phyloP scores from a whole-genome alignment of 1,140 invertebrate species.

The Polyergus mexicanus region DNA sequence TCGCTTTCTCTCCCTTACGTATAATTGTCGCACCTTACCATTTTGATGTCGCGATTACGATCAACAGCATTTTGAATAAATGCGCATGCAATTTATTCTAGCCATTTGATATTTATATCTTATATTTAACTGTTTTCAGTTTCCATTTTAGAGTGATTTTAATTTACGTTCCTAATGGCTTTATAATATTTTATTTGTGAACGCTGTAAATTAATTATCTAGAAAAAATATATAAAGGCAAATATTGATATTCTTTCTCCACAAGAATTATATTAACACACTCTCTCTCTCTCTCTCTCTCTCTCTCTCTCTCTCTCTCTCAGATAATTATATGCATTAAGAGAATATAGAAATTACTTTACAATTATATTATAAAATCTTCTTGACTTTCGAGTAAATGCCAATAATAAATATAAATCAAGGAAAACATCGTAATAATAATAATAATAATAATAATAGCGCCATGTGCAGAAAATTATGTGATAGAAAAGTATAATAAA shows the following conservation, averaged over 20 bases:
- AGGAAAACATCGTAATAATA: slow-evolving; percentile 2
- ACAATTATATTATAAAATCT: background rate
- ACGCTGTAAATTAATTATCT: background rate
- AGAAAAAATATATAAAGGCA: background rate
- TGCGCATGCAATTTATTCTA: background rate
- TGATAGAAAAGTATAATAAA: background rate
- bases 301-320: background rate
- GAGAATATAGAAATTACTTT: background rate
- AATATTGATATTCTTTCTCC: background rate
- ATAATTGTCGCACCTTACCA: background rate
- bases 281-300: background rate
- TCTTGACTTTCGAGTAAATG: background rate
- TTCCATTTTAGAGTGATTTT: slow-evolving; percentile 2
- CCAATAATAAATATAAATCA: slow-evolving; percentile 20
- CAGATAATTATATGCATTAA: background rate
- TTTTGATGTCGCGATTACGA: slow-evolving; percentile 17
- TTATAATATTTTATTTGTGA: background rate
- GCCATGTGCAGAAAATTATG: background rate
- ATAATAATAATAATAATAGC: background rate
- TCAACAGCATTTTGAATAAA: background rate
- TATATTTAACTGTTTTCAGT: background rate
- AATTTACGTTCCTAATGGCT: background rate
- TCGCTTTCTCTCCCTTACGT: background rate
- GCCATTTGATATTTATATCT: slow-evolving; percentile 35
- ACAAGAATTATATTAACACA: background rate